Evolutionary conservation across 2,797 vertebrate genomes (phyloP), one percentile per base, ranked within the genome.

Genomic region (Dermochelys coriacea): DNA sequence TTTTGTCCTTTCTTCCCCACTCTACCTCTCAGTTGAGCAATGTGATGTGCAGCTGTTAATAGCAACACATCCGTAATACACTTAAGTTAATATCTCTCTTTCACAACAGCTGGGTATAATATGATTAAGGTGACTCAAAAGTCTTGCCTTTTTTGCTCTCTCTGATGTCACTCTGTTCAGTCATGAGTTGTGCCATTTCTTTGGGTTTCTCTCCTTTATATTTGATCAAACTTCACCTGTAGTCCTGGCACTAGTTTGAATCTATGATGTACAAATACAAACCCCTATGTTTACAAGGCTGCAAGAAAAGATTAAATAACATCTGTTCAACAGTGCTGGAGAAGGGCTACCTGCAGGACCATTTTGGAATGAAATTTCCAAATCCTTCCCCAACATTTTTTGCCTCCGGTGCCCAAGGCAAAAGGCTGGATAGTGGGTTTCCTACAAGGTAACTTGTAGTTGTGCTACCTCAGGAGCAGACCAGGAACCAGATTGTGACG

Each of bases 291-390:
- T 97, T 95, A 97, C 81, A 91, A 95, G 85, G 18, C 90, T 91
- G 89, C 64, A 47, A 95, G 96, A 86, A 94, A 97, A 94, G 49
- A 85, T 87, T 93, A 95, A 96, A 94, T 86, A 93, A 85, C 87
- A 96, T 91, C 91, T 90, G 83, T 90, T 93, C 92, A 93, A 91
- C 85, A 89, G 49, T 61, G 90, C 71, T 88, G 83, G 84, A 88
- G 92, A 54, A 93, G 5, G 2, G 34, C n/a, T 95, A 25, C 55
- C 37, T 57, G 45, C 37, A 57, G 29, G 14, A 34, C 14, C 74
- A 71, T 80, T 92, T 95, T 90, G 59, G 75, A 95, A 86, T 31
- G 18, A 80, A 87, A 14, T 49, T 41, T 86, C 86, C 1, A 94
- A 93, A 37, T 86, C 55, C 50, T 95, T 52, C 45, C 54, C 92